These are phyloP conservation scores for Patella pellucida DNA, from an alignment of 2,888 invertebrate genomes.

Conservation along the genomic window DNA sequence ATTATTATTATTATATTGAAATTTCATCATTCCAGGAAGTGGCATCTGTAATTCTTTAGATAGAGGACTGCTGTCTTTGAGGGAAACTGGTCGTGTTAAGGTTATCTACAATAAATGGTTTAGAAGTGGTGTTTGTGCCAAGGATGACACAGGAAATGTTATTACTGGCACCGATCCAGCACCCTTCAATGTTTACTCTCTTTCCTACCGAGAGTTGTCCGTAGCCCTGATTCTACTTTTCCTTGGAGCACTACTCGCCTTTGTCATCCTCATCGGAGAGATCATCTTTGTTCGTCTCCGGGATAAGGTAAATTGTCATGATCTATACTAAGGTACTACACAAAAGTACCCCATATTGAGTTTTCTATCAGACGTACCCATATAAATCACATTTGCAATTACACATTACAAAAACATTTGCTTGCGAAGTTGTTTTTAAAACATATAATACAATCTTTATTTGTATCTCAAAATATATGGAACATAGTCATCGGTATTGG, in stretches of 20 bases:
- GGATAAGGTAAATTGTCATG: background rate
- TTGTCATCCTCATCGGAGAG: conserved; percentile 15
- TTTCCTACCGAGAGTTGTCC: conserved; percentile 38
- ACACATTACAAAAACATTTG: no score
- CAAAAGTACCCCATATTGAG: no score
- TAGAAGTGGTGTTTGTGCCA: conserved; percentile 13
- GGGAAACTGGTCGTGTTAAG: conserved; percentile 1
- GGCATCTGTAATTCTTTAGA: background rate
- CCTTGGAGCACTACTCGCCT: conserved; percentile 35
- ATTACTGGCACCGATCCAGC: conserved; percentile 24
- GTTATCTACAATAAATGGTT: conserved; percentile 6
- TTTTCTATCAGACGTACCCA: no score
- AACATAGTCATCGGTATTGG: no score
- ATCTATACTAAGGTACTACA: no score
- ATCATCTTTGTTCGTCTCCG: conserved; percentile 6
- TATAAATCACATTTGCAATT: no score
- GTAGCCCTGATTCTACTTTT: conserved; percentile 39
- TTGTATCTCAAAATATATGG: no score
- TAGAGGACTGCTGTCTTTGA: background rate
- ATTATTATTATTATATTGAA: no score
- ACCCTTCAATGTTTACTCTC: conserved; percentile 34
- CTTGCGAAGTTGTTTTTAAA: no score
- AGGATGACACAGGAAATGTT: background rate
- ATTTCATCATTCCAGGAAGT: background rate
- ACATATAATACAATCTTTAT: no score